phyloP scores from a whole-genome alignment of 2,797 vertebrate species.

The Microtus californicus region DNA sequence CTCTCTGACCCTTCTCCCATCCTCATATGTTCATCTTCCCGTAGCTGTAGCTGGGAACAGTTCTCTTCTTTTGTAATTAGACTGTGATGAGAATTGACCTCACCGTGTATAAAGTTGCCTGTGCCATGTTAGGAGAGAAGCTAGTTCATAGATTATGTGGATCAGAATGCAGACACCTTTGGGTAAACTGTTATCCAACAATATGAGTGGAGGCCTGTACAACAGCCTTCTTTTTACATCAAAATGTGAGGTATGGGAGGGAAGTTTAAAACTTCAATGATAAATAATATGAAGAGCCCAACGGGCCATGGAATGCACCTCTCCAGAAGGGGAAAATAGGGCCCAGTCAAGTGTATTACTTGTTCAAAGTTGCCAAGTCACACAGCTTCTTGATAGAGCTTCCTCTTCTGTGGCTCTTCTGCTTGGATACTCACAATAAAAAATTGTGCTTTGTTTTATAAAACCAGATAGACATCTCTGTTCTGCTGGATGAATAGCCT shows the following conservation, averaged over 20 bases:
- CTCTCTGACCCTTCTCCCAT: background rate
- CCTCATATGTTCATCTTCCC: background rate
- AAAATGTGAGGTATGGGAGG: rapidly evolving
- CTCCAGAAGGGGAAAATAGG: background rate
- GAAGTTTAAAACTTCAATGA: background rate
- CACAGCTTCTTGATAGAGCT: background rate
- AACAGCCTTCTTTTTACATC: background rate
- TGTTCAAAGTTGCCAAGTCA: background rate
- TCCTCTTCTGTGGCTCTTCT: background rate
- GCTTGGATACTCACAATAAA: background rate
- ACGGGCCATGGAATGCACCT: too few species aligned
- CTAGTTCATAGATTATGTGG: background rate
- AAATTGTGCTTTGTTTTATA: background rate
- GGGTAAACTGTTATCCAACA: background rate
- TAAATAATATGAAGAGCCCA: background rate
- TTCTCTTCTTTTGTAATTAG: background rate
- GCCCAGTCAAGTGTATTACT: background rate
- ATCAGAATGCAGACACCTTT: background rate
- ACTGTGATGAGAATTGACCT: background rate
- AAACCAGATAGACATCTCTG: conserved; percentile 28
- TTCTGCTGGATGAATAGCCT: background rate
- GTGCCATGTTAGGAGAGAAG: background rate
- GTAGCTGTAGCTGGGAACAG: background rate
- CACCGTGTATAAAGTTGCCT: background rate
- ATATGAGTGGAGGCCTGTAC: background rate